Conservation (phyloP, 1,140 invertebrate genomes). For the Copidosoma floridanum region DNA sequence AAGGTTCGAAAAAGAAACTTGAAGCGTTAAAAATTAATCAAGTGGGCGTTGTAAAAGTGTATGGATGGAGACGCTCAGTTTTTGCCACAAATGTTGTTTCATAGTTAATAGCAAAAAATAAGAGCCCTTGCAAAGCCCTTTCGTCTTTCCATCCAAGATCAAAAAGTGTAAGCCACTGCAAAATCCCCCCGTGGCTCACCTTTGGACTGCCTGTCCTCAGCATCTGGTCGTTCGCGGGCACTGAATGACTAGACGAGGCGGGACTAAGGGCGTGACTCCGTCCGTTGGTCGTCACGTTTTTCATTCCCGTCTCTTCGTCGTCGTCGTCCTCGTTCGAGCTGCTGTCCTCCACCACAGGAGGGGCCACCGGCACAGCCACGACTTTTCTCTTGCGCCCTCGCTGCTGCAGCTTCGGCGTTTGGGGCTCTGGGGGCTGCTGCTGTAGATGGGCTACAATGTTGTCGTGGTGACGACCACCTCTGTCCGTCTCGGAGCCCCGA, state of each 20-base stretch:
- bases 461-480: slow-evolving; percentile 57
- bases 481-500: slow-evolving; percentile 57
- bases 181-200: slow-evolving; percentile 40
- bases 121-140: no score
- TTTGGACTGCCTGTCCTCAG: slow-evolving; percentile 52
- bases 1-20: no score
- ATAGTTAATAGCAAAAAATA: no score
- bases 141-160: no score
- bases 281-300: slow-evolving; percentile 37
- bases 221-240: slow-evolving; percentile 46
- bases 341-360: slow-evolving; percentile 49
- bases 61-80: no score
- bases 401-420: slow-evolving; percentile 24
- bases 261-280: slow-evolving; percentile 60
- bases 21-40: no score
- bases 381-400: slow-evolving; percentile 60
- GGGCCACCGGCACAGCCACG: slow-evolving; percentile 19
- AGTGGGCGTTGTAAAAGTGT: no score
- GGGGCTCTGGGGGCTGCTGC: slow-evolving; percentile 44
- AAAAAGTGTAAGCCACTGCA: no score
- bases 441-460: slow-evolving; percentile 57
- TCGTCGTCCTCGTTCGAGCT: slow-evolving; percentile 62
- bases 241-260: slow-evolving; percentile 60
- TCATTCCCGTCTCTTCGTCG: slow-evolving; percentile 37
- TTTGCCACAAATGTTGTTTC: no score